Conservation (phyloP, 1,140 invertebrate species). For the Bombus haemorrhoidalis region DNA sequence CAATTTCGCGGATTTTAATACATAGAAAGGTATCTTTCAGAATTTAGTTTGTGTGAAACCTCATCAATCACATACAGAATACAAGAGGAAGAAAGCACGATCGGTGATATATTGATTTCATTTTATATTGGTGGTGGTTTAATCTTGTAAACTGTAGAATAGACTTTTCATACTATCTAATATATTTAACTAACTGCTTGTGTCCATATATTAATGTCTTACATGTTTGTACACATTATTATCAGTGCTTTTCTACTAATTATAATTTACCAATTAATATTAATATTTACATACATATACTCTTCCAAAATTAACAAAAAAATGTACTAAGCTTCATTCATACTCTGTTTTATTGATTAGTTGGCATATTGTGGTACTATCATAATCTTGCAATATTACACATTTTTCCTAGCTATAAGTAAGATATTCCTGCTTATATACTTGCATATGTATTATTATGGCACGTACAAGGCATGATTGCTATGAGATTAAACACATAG, state of each 20-base stretch:
- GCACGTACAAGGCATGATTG: slow-evolving; percentile 21
- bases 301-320: not conserved
- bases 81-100: slow-evolving; percentile 75
- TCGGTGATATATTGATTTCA: slow-evolving; percentile 72
- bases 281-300: not conserved
- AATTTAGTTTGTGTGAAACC: slow-evolving; percentile 76
- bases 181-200: not conserved
- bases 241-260: not conserved
- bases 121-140: slow-evolving; percentile 56
- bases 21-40: slow-evolving; percentile 78
- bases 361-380: not conserved
- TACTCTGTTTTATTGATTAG: not conserved
- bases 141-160: not conserved
- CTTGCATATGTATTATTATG: not conserved
- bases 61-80: slow-evolving; percentile 70
- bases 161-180: not conserved
- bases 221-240: not conserved
- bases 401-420: slow-evolving; percentile 14
- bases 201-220: not conserved
- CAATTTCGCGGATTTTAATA: slow-evolving; percentile 1
- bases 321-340: not conserved
- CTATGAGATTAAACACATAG: not conserved
- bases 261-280: not conserved
- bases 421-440: not conserved
- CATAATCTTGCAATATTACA: slow-evolving; percentile 10